Conservation (phyloP, 1,140 invertebrate species). For the Amyelois transitella region DNA sequence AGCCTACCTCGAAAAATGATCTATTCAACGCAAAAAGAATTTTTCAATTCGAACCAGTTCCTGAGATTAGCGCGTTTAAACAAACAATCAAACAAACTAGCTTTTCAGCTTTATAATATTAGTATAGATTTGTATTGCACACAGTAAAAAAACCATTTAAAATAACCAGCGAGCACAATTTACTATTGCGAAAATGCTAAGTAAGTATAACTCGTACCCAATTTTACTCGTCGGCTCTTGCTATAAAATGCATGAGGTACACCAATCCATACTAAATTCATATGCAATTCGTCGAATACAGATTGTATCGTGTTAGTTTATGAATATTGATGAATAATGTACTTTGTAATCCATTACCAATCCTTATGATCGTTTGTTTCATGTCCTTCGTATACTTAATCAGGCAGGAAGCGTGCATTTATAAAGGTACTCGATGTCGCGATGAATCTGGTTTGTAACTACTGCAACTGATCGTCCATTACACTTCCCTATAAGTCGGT, state of each 20-base stretch:
- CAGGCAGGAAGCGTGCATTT: constrained; percentile 20
- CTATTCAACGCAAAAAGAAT: no score
- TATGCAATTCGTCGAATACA: constrained; percentile 58
- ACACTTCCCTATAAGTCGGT: no score
- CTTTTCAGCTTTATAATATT: no score
- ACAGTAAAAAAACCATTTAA: no score
- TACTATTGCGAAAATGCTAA: background rate
- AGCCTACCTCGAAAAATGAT: no score
- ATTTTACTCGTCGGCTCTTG: constrained; percentile 34
- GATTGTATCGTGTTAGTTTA: constrained; percentile 46
- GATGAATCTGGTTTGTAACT: background rate
- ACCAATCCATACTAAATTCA: constrained; percentile 56
- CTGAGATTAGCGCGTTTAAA: no score
- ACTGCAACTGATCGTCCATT: background rate
- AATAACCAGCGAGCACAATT: no score
- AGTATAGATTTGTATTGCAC: no score
- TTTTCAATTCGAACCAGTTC: no score
- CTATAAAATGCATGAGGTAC: constrained; percentile 55
- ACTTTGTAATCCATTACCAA: background rate
- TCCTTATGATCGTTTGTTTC: constrained; percentile 37
- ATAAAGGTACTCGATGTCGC: constrained; percentile 7
- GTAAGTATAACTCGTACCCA: background rate
- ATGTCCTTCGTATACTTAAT: constrained; percentile 27
- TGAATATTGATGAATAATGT: constrained; percentile 46
- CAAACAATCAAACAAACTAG: no score